A percentile compares a stretch with the other conserved stretches of the same genome.
These are phyloP conservation scores for Melieria crassipennis DNA, from an alignment of 2,888 invertebrate species.

Conservation along the genomic window DNA sequence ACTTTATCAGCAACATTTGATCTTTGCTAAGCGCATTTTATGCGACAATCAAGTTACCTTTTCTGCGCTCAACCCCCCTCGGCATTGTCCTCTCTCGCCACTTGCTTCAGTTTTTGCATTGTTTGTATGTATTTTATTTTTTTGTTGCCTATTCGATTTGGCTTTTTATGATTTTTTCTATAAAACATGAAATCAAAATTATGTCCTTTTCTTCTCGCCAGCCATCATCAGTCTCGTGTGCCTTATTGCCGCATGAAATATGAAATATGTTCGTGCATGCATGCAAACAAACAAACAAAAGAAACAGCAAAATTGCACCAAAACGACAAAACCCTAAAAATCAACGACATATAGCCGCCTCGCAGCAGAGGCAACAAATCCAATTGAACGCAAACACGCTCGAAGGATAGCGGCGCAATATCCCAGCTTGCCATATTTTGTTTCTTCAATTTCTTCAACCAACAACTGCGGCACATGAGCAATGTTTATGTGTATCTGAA, in stretches of 20 bases:
- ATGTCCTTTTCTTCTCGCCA: constrained; percentile 9
- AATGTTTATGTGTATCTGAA: too few species aligned
- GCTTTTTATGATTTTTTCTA: background rate
- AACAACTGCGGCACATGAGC: too few species aligned
- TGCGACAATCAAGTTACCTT: constrained; percentile 26
- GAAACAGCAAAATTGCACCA: background rate
- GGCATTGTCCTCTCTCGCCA: background rate
- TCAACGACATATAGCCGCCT: constrained; percentile 17
- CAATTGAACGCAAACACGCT: constrained; percentile 27
- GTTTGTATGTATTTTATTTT: too few species aligned
- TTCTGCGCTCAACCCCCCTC: background rate
- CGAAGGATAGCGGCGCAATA: too few species aligned
- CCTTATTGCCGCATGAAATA: background rate
- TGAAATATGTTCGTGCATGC: background rate
- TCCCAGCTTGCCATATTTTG: constrained; percentile 15
- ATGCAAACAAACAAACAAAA: background rate
- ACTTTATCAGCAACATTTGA: constrained; percentile 36
- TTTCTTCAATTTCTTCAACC: too few species aligned
- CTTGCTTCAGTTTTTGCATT: background rate
- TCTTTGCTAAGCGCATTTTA: constrained; percentile 32
- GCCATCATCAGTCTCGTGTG: background rate
- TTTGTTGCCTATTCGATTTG: background rate
- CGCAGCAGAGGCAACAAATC: constrained; percentile 21
- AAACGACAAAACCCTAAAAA: background rate
- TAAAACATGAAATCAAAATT: constrained; percentile 5